Percentiles rank a stretch among this genome's conserved stretches.
phyloP scores from a whole-genome alignment of 2,888 invertebrate species.

The Vesta saturnalis region DNA sequence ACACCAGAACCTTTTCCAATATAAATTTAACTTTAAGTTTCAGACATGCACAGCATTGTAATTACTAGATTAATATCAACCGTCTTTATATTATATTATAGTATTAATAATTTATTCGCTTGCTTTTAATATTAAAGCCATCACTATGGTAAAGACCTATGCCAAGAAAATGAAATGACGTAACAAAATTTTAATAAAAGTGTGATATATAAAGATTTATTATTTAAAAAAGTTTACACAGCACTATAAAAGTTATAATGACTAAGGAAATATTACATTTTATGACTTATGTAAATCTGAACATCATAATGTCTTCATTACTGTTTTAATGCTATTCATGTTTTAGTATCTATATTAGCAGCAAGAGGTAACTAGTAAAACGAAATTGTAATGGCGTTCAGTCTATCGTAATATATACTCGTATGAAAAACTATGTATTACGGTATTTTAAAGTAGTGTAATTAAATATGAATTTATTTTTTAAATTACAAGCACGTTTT shows the following conservation, averaged over 20 bases:
- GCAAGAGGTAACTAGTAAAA: too few species aligned
- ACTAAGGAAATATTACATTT: neutral
- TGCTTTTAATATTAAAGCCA: neutral
- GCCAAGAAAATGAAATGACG: neutral
- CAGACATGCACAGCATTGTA: neutral
- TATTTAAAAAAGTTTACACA: neutral
- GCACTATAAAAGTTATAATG: neutral
- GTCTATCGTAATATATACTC: neutral
- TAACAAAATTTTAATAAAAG: neutral
- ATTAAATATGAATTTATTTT: constrained; percentile 1
- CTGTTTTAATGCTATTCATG: too few species aligned
- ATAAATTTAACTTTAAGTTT: neutral
- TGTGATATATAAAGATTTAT: neutral
- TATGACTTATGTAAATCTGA: neutral
- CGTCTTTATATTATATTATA: too few species aligned
- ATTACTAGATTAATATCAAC: too few species aligned
- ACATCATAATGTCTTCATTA: neutral
- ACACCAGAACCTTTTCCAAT: neutral
- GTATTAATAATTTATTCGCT: too few species aligned
- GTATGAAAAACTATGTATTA: neutral
- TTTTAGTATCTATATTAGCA: too few species aligned
- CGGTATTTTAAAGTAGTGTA: neutral
- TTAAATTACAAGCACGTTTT: constrained; percentile 1
- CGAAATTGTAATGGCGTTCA: too few species aligned
- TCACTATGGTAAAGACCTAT: neutral